A percentile compares a stretch with the other conserved stretches of the same genome.
Conservation (phyloP, 2,113 vertebrate species). For the Corythaeola cristata region DNA sequence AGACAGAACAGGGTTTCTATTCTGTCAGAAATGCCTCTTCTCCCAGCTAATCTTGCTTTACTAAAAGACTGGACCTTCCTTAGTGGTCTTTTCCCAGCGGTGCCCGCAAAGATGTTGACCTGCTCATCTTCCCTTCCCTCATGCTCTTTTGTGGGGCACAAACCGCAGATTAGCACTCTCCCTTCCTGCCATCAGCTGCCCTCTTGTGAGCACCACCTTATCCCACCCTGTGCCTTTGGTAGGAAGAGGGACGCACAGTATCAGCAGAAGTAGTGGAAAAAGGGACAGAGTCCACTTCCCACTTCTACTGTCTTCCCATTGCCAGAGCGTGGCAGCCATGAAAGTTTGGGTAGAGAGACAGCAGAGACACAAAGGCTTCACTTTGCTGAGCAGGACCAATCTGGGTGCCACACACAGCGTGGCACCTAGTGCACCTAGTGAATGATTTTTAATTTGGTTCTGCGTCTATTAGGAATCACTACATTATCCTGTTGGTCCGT, state of each 20-base stretch:
- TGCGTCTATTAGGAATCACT: neutral
- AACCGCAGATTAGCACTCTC: neutral
- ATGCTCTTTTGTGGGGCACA: neutral
- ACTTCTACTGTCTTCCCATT: neutral
- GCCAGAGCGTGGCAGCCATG: neutral
- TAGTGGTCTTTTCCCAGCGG: neutral
- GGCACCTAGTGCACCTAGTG: neutral
- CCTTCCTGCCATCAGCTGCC: neutral
- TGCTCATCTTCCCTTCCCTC: neutral
- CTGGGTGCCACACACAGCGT: neutral
- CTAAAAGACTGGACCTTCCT: neutral
- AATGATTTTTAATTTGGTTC: neutral
- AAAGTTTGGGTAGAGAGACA: neutral
- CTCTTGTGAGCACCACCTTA: neutral
- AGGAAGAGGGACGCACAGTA: neutral
- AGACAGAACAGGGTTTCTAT: neutral
- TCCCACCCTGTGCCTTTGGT: neutral
- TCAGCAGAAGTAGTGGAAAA: neutral
- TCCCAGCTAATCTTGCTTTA: neutral
- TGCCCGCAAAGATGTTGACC: neutral
- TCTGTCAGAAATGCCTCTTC: neutral
- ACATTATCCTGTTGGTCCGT: fast-evolving
- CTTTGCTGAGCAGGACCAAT: neutral
- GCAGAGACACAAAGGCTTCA: neutral
- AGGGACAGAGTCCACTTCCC: neutral